phyloP scores from a whole-genome alignment of 2,888 invertebrate species.

The Lycia hirtaria region DNA sequence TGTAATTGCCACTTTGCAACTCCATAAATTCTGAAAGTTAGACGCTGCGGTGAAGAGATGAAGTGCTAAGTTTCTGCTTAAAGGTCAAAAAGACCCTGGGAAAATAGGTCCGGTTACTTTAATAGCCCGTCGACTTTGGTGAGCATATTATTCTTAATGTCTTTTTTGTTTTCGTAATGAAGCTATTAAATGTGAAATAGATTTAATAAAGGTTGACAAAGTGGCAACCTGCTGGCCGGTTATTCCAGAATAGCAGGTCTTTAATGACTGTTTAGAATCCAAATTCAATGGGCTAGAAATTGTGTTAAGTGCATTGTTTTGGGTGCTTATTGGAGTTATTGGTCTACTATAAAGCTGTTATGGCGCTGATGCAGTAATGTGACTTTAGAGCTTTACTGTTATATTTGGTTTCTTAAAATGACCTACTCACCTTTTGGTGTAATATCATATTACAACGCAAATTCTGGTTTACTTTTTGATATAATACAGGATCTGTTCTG shows the following conservation, averaged over 20 bases:
- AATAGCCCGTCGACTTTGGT: conserved; percentile 10
- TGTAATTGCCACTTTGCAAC: conserved; percentile 16
- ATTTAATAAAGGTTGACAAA: conserved; percentile 11
- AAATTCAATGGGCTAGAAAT: conserved; percentile 33
- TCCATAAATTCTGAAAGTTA: conserved; percentile 19
- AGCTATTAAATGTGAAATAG: conserved; percentile 13
- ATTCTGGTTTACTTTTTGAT: too few species aligned
- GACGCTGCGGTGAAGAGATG: neutral
- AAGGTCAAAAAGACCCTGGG: conserved; percentile 13
- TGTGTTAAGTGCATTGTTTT: conserved; percentile 36
- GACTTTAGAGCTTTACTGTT: too few species aligned
- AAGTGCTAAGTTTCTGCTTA: conserved; percentile 6
- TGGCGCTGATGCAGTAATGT: neutral
- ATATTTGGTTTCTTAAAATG: too few species aligned
- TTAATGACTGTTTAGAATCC: conserved; percentile 14
- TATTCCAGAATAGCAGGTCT: conserved; percentile 18
- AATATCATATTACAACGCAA: too few species aligned
- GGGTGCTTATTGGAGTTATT: conserved; percentile 20
- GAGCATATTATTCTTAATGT: neutral
- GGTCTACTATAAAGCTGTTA: conserved; percentile 6
- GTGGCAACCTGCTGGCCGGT: conserved; percentile 12
- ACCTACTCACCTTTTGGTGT: too few species aligned
- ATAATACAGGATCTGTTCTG: too few species aligned
- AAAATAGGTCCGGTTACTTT: conserved; percentile 2
- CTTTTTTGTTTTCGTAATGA: conserved; percentile 13